Conservation (phyloP, 2,888 invertebrate species). For the Clanis bilineata region DNA sequence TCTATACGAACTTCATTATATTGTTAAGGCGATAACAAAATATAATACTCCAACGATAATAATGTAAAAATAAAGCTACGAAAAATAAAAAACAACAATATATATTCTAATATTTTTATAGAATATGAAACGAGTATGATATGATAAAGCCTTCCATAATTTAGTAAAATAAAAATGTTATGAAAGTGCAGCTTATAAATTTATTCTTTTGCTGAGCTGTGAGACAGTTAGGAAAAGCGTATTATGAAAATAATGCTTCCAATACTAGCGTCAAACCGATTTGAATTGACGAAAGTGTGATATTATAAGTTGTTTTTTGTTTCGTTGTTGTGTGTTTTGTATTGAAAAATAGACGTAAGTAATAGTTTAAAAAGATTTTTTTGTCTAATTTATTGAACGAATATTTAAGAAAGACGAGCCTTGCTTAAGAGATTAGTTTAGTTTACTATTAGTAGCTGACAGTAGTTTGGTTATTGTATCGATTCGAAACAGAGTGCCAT, state of each 20-base stretch:
- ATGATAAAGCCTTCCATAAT: slow-evolving; percentile 82
- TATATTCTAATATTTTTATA: slow-evolving; percentile 82
- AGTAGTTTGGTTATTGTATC: slow-evolving; percentile 32
- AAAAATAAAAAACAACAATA: slow-evolving; percentile 56
- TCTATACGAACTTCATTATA: slow-evolving; percentile 37
- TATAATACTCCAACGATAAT: slow-evolving; percentile 73
- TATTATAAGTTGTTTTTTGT: slow-evolving; percentile 79
- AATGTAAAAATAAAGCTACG: slow-evolving; percentile 67
- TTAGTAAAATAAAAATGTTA: slow-evolving; percentile 62
- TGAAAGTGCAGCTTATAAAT: slow-evolving; percentile 67
- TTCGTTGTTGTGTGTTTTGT: slow-evolving; percentile 81
- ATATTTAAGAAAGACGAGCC: slow-evolving; percentile 80
- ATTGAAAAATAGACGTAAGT: slow-evolving; percentile 64
- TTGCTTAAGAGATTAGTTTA: slow-evolving; percentile 79
- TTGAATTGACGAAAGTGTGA: slow-evolving; percentile 76
- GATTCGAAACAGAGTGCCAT: slow-evolving; percentile 31
- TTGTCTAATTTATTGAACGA: slow-evolving; percentile 76
- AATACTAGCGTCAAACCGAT: slow-evolving; percentile 58
- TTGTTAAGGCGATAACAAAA: slow-evolving; percentile 60
- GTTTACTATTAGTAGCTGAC: slow-evolving; percentile 68
- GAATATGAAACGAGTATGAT: slow-evolving; percentile 77
- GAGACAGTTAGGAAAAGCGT: slow-evolving; percentile 61
- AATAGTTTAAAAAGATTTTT: slow-evolving; percentile 56
- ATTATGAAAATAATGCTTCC: slow-evolving; percentile 67
- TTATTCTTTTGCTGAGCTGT: slow-evolving; percentile 72